Evolutionary conservation across 2,113 vertebrate genomes (phyloP).

Genomic region (Thermophis baileyi): DNA sequence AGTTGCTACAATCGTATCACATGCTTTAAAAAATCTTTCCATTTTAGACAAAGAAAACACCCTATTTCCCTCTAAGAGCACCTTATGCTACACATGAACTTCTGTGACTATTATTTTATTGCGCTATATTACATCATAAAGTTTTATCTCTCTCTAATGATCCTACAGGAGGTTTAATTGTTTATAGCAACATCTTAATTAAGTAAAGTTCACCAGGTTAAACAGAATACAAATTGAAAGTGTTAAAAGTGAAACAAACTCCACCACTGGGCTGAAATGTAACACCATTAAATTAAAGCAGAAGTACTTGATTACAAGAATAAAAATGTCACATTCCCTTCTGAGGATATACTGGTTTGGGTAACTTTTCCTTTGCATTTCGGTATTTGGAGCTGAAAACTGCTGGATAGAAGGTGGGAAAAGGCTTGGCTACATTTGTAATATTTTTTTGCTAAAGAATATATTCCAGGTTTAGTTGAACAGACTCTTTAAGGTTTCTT

Average conservation of each 20-base stretch:
- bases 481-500: conserved; percentile 11
- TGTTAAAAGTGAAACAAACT: conserved; percentile 63
- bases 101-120: conserved; percentile 72
- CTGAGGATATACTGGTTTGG: conserved; percentile 11
- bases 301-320: conserved; percentile 35
- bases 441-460: conserved; percentile 14
- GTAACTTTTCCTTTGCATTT: conserved; percentile 24
- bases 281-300: conserved; percentile 40
- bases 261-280: conserved; percentile 36
- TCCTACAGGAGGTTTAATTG: conserved; percentile 76
- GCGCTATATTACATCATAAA: conserved; percentile 77
- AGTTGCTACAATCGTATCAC: not conserved
- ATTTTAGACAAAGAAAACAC: conserved; percentile 32
- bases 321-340: conserved; percentile 47
- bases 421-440: conserved; percentile 22
- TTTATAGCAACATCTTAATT: conserved; percentile 77
- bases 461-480: conserved; percentile 22
- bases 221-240: conserved; percentile 71
- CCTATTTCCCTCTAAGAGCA: conserved; percentile 49
- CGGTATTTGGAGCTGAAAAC: conserved; percentile 24
- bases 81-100: conserved; percentile 52
- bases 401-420: not conserved
- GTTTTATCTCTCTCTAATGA: conserved; percentile 78
- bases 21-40: not conserved
- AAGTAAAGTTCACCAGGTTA: conserved; percentile 73